Percentiles rank a stretch among this genome's conserved stretches.
phyloP scores from a whole-genome alignment of 92 coral and sea anemone genomes.

The Anthopleura xanthogrammica region DNA sequence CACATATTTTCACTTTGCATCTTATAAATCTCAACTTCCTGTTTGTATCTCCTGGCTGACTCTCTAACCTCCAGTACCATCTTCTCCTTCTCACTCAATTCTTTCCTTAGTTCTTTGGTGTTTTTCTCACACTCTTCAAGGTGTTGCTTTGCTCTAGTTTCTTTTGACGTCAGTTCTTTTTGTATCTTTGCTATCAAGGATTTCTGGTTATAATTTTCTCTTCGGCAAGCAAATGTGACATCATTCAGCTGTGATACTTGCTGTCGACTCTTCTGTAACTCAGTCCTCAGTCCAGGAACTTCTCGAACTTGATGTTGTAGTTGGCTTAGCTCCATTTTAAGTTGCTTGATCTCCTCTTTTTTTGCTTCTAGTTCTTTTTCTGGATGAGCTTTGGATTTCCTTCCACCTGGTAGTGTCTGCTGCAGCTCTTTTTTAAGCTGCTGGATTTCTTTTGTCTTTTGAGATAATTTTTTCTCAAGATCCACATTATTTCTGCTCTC shows the following conservation, averaged over 20 bases:
- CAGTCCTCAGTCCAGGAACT: conserved; percentile 49
- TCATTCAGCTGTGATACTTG: conserved; percentile 48
- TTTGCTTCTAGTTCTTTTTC: conserved; percentile 45
- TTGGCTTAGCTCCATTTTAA: conserved; percentile 39
- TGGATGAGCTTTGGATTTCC: conserved; percentile 4
- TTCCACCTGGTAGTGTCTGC: conserved; percentile 4
- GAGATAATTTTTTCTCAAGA: conserved; percentile 20
- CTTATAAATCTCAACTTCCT: conserved; percentile 27
- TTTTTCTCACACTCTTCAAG: conserved; percentile 27
- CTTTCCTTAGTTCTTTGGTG: conserved; percentile 14
- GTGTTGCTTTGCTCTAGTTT: conserved; percentile 24
- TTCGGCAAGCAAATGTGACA: conserved; percentile 48
- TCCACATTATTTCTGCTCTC: background rate
- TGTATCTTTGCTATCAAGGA: conserved; percentile 36
- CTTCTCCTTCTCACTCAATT: conserved; percentile 34
- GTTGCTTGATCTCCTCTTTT: conserved; percentile 39
- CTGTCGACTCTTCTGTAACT: conserved; percentile 52
- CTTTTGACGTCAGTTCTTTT: conserved; percentile 33
- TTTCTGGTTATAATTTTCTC: conserved; percentile 47
- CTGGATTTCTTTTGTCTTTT: conserved; percentile 30
- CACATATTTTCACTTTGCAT: conserved; percentile 34
- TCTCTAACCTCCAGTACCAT: conserved; percentile 30
- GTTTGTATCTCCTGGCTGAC: conserved; percentile 15
- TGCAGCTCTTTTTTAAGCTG: conserved; percentile 26
- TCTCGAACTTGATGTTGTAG: conserved; percentile 52